Percentiles rank a stretch among this genome's conserved stretches.
Conservation (phyloP, 2,888 invertebrate species). For the Calameuta idolon region DNA sequence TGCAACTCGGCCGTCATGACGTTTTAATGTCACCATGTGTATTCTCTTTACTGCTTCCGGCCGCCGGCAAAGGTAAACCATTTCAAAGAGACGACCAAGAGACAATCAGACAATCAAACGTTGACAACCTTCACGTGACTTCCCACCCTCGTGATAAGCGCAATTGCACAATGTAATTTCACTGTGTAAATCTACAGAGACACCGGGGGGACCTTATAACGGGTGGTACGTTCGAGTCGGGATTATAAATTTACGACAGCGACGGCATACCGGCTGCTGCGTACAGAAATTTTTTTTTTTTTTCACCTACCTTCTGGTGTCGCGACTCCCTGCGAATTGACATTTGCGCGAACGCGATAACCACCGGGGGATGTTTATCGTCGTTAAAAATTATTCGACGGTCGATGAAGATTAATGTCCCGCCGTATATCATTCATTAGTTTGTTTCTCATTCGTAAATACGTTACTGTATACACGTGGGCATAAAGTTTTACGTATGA, state of each 20-base stretch:
- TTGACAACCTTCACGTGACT: slow-evolving; percentile 51
- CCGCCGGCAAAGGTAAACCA: not conserved
- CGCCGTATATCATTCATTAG: not conserved
- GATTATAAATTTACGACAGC: not conserved
- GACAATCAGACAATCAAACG: slow-evolving; percentile 39
- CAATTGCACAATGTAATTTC: slow-evolving; percentile 46
- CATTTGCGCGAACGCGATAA: not conserved
- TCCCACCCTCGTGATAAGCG: slow-evolving; percentile 37
- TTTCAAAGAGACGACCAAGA: slow-evolving; percentile 7
- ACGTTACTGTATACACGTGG: not conserved
- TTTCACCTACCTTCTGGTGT: not conserved
- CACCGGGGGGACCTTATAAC: slow-evolving; percentile 28
- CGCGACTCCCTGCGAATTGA: not conserved
- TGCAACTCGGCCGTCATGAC: too few species aligned
- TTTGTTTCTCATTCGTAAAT: not conserved
- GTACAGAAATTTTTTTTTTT: not conserved
- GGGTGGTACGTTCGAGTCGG: slow-evolving; percentile 23
- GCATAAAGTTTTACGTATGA: too few species aligned
- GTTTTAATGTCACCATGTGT: too few species aligned
- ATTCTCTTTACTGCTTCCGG: not conserved
- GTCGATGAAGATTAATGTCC: not conserved
- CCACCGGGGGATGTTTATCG: not conserved
- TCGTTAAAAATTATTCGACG: not conserved
- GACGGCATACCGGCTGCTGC: not conserved
- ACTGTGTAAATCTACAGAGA: slow-evolving; percentile 37